phyloP scores from a whole-genome alignment of 1,140 invertebrate genomes.

The Trigoniulus corallinus region DNA sequence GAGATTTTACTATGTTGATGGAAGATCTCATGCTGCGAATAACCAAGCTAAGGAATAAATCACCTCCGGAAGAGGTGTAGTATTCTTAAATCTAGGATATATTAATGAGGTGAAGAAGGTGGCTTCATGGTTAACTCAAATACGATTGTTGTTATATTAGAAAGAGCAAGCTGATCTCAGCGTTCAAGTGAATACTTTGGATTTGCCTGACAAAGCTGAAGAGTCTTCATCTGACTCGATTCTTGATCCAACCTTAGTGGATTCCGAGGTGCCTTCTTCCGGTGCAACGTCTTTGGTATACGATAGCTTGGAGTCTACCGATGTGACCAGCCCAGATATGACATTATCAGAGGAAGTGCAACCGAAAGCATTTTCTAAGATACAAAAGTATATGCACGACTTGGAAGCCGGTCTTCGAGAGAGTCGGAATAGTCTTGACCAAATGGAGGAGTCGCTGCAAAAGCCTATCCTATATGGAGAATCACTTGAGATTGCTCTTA shows the following conservation, averaged over 20 bases:
- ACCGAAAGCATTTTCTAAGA: background rate
- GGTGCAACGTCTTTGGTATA: background rate
- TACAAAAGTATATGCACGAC: constrained; percentile 6
- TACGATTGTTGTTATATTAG: background rate
- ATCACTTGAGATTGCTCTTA: background rate
- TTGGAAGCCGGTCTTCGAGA: constrained; percentile 20
- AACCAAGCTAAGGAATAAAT: no score
- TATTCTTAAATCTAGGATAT: no score
- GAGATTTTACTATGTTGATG: no score
- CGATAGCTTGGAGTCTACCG: background rate
- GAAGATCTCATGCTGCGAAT: no score
- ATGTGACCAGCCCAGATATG: background rate
- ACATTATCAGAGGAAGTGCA: background rate
- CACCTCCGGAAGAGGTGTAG: no score
- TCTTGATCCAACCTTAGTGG: no score
- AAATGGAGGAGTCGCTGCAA: constrained; percentile 15
- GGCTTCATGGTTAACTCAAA: no score
- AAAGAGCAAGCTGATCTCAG: constrained; percentile 4
- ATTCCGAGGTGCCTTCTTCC: background rate
- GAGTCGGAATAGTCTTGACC: constrained; percentile 15
- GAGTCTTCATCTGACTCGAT: background rate
- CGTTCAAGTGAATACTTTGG: constrained; percentile 48
- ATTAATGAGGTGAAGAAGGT: no score
- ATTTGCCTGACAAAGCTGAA: constrained; percentile 1
- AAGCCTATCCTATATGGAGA: background rate